Conservation (phyloP, 2,797 vertebrate species). For the Masticophis lateralis region DNA sequence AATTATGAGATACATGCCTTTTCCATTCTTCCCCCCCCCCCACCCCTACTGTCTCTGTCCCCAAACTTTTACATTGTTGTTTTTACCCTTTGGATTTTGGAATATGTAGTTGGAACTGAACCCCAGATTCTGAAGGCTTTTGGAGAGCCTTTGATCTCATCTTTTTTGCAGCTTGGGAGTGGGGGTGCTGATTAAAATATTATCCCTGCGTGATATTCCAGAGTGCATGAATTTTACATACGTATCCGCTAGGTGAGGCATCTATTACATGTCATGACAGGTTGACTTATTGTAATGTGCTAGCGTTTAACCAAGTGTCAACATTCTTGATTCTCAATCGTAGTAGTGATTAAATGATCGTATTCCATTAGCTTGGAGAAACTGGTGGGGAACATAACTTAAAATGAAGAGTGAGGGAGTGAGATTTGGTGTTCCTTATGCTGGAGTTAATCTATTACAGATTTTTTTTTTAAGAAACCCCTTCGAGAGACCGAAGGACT, state of each 20-base stretch:
- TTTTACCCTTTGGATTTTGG: background rate
- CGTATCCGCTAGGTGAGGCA: slow-evolving; percentile 76
- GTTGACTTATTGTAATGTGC: slow-evolving; percentile 82
- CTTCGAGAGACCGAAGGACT: background rate
- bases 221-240: slow-evolving; percentile 82
- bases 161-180: slow-evolving; percentile 55
- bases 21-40: background rate
- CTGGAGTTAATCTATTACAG: background rate
- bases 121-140: background rate
- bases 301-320: slow-evolving; percentile 82
- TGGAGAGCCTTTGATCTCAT: slow-evolving; percentile 34
- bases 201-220: slow-evolving; percentile 77
- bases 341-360: slow-evolving; percentile 81
- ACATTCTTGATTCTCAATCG: slow-evolving; percentile 80
- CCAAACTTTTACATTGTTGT: background rate
- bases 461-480: background rate
- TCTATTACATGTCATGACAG: slow-evolving; percentile 81
- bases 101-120: background rate
- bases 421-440: background rate
- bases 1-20: background rate
- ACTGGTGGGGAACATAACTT: background rate
- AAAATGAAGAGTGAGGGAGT: background rate
- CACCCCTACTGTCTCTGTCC: no score
- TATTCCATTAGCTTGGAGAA: slow-evolving; percentile 69
- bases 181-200: slow-evolving; percentile 79